Base-by-base conservation (phyloP, 2,888 invertebrate species). In the Junonia oenone region DNA sequence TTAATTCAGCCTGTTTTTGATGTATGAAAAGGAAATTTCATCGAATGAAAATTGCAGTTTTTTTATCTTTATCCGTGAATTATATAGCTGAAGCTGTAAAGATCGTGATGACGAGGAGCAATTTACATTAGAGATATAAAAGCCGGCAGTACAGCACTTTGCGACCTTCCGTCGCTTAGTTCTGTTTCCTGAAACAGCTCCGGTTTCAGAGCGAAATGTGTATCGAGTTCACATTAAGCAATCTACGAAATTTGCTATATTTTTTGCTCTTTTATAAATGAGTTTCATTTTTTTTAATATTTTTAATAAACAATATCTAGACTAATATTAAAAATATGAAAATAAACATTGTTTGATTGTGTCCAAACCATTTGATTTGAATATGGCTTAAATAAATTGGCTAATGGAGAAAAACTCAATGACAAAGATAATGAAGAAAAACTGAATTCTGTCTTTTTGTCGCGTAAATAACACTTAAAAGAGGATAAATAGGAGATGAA, bases 61-160 rank as follows among this genome's bases (percentile, higher is more conserved):
- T 26, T 15, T 55, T 43, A 22, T 48, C 51, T 60, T 58, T 35
- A 47, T 46, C 37, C 29, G 26, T 37, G 33, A 60, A 57, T 51
- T 56, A 49, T 49, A 49, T 46, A 17, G 35, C 17, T 37, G 45
- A 48, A 49, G 55, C 49, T 60, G 43, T 56, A 62, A 62, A 62
- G 62, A 60, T 62, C 60, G 56, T 62, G 58, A 62, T 60, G 59
- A 51, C 45, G 60, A 58, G 60, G 52, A 60, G 58, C 60, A 58
- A 60, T 58, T 60, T 60, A 58, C 55, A 60, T 60, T 60, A 58
- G 55, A 55, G 60, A 58, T 58, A 58, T 60, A 60, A 60, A 60
- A 60, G 58, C 58, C 51, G 54, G 48, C 59, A 49, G 51, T 51
- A 51, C 55, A 57, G 63, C 63, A 63, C 63, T 63, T 63, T 59